Percentiles rank a stretch among this genome's conserved stretches.
phyloP scores from a whole-genome alignment of 2,797 vertebrate genomes.

The Ciconia nigra region DNA sequence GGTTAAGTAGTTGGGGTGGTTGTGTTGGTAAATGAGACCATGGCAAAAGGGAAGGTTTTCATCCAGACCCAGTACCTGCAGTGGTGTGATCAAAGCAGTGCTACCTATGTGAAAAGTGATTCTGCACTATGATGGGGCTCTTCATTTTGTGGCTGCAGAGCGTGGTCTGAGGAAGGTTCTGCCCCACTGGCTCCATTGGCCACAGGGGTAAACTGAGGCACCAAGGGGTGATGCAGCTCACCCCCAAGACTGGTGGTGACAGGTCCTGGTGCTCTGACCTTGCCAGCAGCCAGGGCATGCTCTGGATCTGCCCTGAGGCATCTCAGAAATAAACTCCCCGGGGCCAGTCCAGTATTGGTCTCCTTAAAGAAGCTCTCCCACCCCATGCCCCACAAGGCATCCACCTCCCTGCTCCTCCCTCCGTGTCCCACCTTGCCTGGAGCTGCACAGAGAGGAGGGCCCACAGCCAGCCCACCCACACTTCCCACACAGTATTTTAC shows the following conservation, averaged over 20 bases:
- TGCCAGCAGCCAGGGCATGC: not conserved
- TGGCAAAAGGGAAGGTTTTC: not conserved
- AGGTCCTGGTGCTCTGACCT: not conserved
- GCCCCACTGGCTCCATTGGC: not conserved
- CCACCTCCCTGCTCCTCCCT: not conserved
- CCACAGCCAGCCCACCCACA: not conserved
- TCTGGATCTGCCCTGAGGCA: not conserved
- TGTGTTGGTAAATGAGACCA: not conserved
- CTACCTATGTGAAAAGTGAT: not conserved
- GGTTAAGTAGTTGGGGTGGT: not conserved
- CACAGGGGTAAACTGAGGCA: not conserved
- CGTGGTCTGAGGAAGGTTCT: not conserved
- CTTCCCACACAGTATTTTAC: not conserved
- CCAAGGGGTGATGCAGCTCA: not conserved
- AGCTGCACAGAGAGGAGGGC: not conserved
- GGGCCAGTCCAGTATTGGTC: too few species aligned
- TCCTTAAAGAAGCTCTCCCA: not conserved
- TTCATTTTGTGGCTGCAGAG: not conserved
- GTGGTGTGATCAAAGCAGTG: not conserved
- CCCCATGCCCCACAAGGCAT: not conserved
- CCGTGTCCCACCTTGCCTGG: not conserved
- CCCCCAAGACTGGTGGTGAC: not conserved
- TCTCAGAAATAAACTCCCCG: not conserved
- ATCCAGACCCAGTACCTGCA: not conserved
- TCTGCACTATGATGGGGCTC: not conserved